These are phyloP conservation scores for Drosophila tripunctata DNA, from an alignment of 2,888 invertebrate species.

Conservation along the genomic window DNA sequence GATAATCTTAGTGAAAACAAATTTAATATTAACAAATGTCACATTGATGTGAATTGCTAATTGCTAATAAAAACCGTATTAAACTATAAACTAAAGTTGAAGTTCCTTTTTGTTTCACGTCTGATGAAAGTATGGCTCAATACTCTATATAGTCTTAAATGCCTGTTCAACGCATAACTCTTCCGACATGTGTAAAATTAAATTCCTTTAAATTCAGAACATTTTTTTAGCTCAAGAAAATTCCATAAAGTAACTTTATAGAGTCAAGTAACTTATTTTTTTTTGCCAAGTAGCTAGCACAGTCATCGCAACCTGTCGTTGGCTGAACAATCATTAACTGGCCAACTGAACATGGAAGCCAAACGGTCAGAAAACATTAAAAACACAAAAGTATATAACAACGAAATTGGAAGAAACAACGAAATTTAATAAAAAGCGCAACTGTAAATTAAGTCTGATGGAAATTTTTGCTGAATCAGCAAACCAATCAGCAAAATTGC, in stretches of 20 bases:
- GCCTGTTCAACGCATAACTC: too few relatives aligned
- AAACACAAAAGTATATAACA: background rate
- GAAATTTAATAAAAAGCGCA: background rate
- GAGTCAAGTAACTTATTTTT: background rate
- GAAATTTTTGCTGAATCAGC: conserved; percentile 67
- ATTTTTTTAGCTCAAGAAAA: background rate
- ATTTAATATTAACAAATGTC: too few relatives aligned
- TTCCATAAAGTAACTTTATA: background rate
- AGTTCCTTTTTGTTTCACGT: too few relatives aligned
- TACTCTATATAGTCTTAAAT: too few relatives aligned
- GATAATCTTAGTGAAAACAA: too few relatives aligned
- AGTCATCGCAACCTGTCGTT: conserved; percentile 10
- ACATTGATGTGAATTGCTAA: too few relatives aligned
- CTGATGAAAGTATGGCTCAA: too few relatives aligned
- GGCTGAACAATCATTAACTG: conserved; percentile 8
- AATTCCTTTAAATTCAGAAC: too few relatives aligned
- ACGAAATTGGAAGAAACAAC: background rate
- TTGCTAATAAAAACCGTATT: too few relatives aligned
- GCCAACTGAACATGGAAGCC: background rate
- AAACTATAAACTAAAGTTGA: too few relatives aligned
- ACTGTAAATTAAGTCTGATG: conserved; percentile 40
- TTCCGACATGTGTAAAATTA: too few relatives aligned
- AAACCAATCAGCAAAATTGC: conserved; percentile 64
- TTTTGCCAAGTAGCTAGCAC: background rate
- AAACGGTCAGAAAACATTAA: background rate